Evolutionary conservation across 2,888 invertebrate genomes (phyloP), one percentile per base, ranked within the genome.

Genomic region (Pollenia angustigena): DNA sequence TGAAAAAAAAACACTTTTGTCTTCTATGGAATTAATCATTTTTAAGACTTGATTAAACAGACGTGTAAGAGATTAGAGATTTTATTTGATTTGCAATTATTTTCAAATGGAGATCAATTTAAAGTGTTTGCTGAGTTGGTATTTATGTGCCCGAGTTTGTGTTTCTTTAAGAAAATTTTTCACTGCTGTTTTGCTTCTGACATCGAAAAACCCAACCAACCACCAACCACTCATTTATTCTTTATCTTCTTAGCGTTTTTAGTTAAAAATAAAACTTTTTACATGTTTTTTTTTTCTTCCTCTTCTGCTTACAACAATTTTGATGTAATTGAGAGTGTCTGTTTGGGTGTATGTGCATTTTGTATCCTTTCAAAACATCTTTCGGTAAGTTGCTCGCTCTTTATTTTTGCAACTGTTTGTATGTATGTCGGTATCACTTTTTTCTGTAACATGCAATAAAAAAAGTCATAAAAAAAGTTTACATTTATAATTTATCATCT

Each of bases 401-500:
- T 12, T 1, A 6, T 12, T 3, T 40, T 54, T 42, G 11, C 50
- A 68, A 8, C n/a, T 54, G 16, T 54, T n/a, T 54, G 14, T 56
- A 12, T n/a, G 44, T 46, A 23, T 46, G 50, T 42, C 7, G 16
- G 40, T 18, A 12, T 40, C 7, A 42, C 0, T 40, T 14, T 40
- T 18, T 23, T 16, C n/a, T 48, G 52, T 46, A 52, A 69, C 48
- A 62, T 64, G 64, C 48, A 42, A 64, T 78, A 50, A 78, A 83
- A 18, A 72, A 78, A 78, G 16, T 2, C 48, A 76, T 76, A 76
- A 84, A 78, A 23, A 64, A 85, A 74, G 74, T 80, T 80, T 80
- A 75, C 74, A 44, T 74, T 80, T 80, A 48, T 48, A 80, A 80
- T 85, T 85, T 85, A 80, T 68, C 52, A 74, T 68, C 62, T 60